Evolutionary conservation across 2,888 invertebrate genomes (phyloP).

Genomic region (Pristionchus mayeri): DNA sequence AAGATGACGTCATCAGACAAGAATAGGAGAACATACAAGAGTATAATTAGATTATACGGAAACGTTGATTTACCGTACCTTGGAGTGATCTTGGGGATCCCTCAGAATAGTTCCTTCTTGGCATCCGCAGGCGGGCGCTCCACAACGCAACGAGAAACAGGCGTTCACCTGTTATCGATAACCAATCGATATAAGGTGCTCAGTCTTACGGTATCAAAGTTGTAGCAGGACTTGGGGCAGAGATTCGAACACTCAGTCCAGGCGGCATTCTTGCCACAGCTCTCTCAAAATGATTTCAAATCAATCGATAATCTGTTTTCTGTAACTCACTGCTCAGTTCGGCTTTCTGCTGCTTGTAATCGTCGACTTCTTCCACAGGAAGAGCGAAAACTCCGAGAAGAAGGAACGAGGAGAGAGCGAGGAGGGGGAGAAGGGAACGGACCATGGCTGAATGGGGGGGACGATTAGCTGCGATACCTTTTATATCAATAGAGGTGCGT

Average conservation of each 20-base stretch:
- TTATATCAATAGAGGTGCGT: not conserved
- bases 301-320: not conserved
- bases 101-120: constrained; percentile 60
- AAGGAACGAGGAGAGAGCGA: not conserved
- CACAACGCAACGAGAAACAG: constrained; percentile 66
- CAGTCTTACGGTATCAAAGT: constrained; percentile 37
- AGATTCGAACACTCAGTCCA: constrained; percentile 60
- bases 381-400: not conserved
- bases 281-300: constrained; percentile 34
- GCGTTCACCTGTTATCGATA: constrained; percentile 52
- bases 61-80: not conserved
- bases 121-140: constrained; percentile 59
- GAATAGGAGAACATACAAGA: not conserved
- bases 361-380: constrained; percentile 28
- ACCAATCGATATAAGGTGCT: not conserved
- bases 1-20: too few relatives aligned
- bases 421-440: not conserved
- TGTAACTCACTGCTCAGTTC: constrained; percentile 8
- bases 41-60: not conserved
- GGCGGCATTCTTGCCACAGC: constrained; percentile 55
- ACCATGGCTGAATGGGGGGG: constrained; percentile 31
- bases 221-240: constrained; percentile 61
- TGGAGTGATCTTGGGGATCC: constrained; percentile 50
- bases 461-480: not conserved
- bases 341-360: constrained; percentile 27